These are phyloP conservation scores for Orussus abietinus DNA, from an alignment of 1,140 invertebrate genomes.

Conservation along the genomic window DNA sequence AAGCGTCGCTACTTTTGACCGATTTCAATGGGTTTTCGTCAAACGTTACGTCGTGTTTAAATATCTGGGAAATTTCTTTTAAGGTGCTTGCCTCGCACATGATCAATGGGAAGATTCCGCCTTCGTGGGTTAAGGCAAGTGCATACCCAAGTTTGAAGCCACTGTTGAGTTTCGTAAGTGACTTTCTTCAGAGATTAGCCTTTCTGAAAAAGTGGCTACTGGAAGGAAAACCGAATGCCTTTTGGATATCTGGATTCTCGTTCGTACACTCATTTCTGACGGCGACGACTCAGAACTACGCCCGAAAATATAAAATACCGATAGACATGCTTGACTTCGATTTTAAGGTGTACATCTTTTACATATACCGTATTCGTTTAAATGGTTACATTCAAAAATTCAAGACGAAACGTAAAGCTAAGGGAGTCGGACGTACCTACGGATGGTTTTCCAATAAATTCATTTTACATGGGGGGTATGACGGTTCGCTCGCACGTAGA, in stretches of 20 bases:
- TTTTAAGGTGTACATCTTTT: constrained; percentile 60
- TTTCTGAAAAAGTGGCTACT: constrained; percentile 77
- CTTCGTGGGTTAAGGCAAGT: constrained; percentile 74
- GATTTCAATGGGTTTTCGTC: too few relatives aligned
- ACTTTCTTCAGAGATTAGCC: constrained; percentile 76
- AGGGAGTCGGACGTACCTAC: too few relatives aligned
- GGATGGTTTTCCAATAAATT: too few relatives aligned
- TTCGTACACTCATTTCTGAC: constrained; percentile 94
- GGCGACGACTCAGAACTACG: constrained; percentile 87
- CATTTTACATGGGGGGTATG: too few relatives aligned
- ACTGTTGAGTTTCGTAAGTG: constrained; percentile 77
- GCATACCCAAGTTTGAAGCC: constrained; percentile 87
- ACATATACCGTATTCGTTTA: too few relatives aligned
- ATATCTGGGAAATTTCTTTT: too few relatives aligned
- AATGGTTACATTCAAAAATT: too few relatives aligned
- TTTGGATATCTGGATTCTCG: constrained; percentile 94
- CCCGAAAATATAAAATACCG: constrained; percentile 79
- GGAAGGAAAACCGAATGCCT: constrained; percentile 72
- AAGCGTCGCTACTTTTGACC: too few relatives aligned
- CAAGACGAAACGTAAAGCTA: too few relatives aligned
- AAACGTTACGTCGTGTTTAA: too few relatives aligned
- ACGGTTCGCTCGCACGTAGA: too few relatives aligned
- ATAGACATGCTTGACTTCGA: constrained; percentile 84
- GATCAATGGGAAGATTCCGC: constrained; percentile 72
- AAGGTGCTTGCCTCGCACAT: constrained; percentile 62